These are phyloP conservation scores for Zeuzera pyrina DNA, from an alignment of 2,888 invertebrate species.

Conservation along the genomic window DNA sequence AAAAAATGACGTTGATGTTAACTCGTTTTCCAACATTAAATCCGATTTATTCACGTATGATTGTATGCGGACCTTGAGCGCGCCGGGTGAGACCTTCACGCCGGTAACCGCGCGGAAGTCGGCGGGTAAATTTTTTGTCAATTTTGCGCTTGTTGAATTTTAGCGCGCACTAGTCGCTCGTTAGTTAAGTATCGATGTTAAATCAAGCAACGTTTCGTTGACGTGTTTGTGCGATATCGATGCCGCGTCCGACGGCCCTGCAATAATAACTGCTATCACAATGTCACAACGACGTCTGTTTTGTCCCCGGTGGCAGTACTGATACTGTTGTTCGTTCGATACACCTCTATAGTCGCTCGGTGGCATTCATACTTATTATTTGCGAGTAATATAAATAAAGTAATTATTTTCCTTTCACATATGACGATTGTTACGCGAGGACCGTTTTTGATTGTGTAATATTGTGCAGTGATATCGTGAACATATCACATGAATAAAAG, in stretches of 20 bases:
- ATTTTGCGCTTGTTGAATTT: constrained; percentile 62
- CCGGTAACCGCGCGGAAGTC: constrained; percentile 71
- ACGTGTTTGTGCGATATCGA: constrained; percentile 43
- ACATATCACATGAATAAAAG: constrained; percentile 32
- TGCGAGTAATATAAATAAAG: constrained; percentile 23
- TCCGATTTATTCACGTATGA: constrained; percentile 66
- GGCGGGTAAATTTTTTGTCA: constrained; percentile 64
- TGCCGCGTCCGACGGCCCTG: constrained; percentile 35
- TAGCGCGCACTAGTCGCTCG: constrained; percentile 60
- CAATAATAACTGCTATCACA: constrained; percentile 64
- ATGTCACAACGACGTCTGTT: constrained; percentile 59
- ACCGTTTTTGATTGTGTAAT: constrained; percentile 25
- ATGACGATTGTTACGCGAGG: constrained; percentile 25
- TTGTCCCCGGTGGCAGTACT: constrained; percentile 36
- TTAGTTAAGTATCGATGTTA: constrained; percentile 46
- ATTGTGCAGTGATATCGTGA: constrained; percentile 29
- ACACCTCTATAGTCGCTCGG: constrained; percentile 22
- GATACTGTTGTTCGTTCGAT: constrained; percentile 30
- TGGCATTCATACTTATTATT: constrained; percentile 23
- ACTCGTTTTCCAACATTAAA: constrained; percentile 58
- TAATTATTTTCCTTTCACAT: constrained; percentile 10
- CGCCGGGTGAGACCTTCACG: constrained; percentile 67
- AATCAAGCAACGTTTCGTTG: constrained; percentile 47
- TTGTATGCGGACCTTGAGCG: constrained; percentile 69
- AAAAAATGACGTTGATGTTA: constrained; percentile 50